phyloP scores from a whole-genome alignment of 2,113 vertebrate genomes.

The Odontophorus gujanensis region DNA sequence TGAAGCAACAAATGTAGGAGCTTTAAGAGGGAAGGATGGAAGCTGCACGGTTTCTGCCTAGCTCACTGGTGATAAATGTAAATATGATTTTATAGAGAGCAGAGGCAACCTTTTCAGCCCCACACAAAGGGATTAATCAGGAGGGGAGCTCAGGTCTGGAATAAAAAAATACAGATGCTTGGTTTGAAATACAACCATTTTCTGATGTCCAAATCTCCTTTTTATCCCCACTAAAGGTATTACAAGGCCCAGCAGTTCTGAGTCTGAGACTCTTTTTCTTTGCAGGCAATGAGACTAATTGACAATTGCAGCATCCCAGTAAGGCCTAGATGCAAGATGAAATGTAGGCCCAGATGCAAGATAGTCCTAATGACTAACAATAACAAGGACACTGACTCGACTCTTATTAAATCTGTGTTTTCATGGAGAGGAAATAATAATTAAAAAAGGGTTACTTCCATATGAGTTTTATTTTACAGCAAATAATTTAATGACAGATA shows the following conservation, averaged over 20 bases:
- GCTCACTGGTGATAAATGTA: background rate
- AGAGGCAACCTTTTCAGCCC: background rate
- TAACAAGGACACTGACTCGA: background rate
- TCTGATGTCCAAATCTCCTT: background rate
- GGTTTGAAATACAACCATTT: background rate
- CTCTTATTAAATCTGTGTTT: constrained; percentile 22
- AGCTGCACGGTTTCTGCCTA: background rate
- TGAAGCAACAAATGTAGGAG: background rate
- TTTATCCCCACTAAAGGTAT: background rate
- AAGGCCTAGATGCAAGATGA: background rate
- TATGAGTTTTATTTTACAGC: background rate
- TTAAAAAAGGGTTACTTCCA: background rate
- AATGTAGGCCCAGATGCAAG: background rate
- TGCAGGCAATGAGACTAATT: constrained; percentile 34
- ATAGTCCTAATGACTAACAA: background rate
- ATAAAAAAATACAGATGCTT: background rate
- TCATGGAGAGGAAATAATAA: background rate
- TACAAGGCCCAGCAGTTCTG: background rate
- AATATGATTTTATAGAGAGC: background rate
- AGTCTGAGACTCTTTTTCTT: background rate
- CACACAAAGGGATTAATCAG: background rate
- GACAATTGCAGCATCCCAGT: constrained; percentile 11
- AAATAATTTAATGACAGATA: background rate
- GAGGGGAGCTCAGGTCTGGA: background rate
- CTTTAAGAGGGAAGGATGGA: background rate